phyloP scores from a whole-genome alignment of 2,797 vertebrate species.

The Phalloptychus januarius region DNA sequence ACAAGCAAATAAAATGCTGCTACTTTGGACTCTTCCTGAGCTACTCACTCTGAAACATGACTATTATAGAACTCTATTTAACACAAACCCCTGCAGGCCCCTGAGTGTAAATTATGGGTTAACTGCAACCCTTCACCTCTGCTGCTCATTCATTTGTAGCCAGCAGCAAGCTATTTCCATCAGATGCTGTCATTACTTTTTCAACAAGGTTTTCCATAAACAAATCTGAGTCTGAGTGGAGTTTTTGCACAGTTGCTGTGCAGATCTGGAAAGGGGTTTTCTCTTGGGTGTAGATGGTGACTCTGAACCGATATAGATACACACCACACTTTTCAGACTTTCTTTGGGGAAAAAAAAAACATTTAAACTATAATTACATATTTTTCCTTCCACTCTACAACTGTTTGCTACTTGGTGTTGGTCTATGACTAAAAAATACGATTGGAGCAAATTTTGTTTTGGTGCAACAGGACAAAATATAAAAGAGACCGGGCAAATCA shows the following conservation, averaged over 20 bases:
- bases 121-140: slow-evolving; percentile 46
- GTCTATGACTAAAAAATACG: not conserved
- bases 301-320: slow-evolving; percentile 1
- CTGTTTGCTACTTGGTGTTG: not conserved
- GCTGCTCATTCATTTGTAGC: slow-evolving; percentile 35
- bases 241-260: slow-evolving; percentile 18
- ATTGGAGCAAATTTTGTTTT: not conserved
- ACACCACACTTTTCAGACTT: not conserved
- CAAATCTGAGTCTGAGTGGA: slow-evolving; percentile 10
- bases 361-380: not conserved
- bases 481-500: not conserved
- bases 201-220: slow-evolving; percentile 37
- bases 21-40: slow-evolving; percentile 9
- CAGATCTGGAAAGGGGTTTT: slow-evolving; percentile 18
- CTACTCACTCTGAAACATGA: slow-evolving; percentile 5
- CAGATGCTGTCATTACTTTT: slow-evolving; percentile 43
- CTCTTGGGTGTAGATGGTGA: slow-evolving; percentile 30
- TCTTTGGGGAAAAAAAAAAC: not conserved
- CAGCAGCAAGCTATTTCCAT: slow-evolving; percentile 20
- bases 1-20: slow-evolving; percentile 5
- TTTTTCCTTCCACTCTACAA: not conserved
- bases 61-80: slow-evolving; percentile 14
- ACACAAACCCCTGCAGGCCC: slow-evolving; percentile 8
- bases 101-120: slow-evolving; percentile 37
- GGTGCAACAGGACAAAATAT: not conserved